Percentiles rank a stretch among this genome's conserved stretches.
These are phyloP conservation scores for Pygocentrus nattereri DNA, from an alignment of 2,797 vertebrate genomes.

Conservation along the genomic window DNA sequence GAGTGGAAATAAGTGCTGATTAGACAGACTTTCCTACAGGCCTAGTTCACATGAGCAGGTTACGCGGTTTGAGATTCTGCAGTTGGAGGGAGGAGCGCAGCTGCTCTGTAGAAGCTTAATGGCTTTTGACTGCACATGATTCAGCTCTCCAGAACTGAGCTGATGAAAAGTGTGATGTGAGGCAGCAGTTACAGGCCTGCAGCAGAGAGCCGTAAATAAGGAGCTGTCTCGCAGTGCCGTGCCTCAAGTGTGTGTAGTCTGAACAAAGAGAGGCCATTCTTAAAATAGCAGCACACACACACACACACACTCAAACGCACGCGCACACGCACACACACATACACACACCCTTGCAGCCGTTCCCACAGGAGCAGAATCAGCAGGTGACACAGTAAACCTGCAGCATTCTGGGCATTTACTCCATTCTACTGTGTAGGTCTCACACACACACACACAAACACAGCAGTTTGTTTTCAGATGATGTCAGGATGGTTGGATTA, in stretches of 20 bases:
- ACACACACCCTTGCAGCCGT: neutral
- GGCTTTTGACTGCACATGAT: neutral
- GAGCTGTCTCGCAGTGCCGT: neutral
- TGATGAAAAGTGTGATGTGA: neutral
- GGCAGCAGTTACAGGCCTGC: neutral
- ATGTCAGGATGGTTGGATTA: too few relatives aligned
- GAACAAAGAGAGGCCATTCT: neutral
- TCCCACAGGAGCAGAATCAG: neutral
- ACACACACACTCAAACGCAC: slow-evolving; percentile 1
- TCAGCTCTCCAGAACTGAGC: neutral
- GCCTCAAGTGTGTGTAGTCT: slow-evolving; percentile 9
- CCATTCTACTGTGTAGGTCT: neutral
- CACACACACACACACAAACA: slow-evolving; percentile 20
- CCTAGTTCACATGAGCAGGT: too few relatives aligned
- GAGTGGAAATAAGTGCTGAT: too few relatives aligned
- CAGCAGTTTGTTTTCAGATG: neutral
- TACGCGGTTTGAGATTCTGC: too few relatives aligned
- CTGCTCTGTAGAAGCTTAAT: neutral
- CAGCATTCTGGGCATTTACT: neutral
- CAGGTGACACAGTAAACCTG: slow-evolving; percentile 6
- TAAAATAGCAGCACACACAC: neutral
- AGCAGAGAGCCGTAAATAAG: neutral
- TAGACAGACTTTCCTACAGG: too few relatives aligned
- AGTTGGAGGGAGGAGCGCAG: too few relatives aligned
- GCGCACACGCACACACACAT: neutral